phyloP scores from a whole-genome alignment of 2,797 vertebrate species.

The Melanotaenia boesemani region DNA sequence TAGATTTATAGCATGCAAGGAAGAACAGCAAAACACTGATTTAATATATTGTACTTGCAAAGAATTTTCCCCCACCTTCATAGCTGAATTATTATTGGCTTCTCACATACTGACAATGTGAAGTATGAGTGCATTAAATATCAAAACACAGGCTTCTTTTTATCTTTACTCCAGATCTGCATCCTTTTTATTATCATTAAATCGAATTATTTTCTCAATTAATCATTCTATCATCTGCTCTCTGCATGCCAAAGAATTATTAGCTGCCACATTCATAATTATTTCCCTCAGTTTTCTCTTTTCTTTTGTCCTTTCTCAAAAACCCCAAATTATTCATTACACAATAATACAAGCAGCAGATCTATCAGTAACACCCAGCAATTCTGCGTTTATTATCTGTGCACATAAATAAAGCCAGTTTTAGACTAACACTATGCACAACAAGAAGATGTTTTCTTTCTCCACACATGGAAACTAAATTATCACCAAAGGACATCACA shows the following conservation, averaged over 20 bases:
- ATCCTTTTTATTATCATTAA: not conserved
- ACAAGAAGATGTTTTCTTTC: not conserved
- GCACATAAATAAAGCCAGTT: not conserved
- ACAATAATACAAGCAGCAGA: slow-evolving; percentile 2
- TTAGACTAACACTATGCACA: not conserved
- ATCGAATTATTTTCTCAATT: slow-evolving; percentile 11
- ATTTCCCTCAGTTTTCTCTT: not conserved
- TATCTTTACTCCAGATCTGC: not conserved
- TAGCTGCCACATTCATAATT: not conserved
- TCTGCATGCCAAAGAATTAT: not conserved
- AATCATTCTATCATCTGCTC: slow-evolving; percentile 1
- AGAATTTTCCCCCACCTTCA: slow-evolving; percentile 1
- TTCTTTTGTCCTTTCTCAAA: not conserved
- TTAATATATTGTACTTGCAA: not conserved
- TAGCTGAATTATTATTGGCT: not conserved
- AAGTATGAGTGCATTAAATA: slow-evolving; percentile 11
- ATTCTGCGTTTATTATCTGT: not conserved
- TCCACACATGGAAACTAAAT: not conserved
- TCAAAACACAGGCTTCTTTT: not conserved
- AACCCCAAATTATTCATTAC: not conserved
- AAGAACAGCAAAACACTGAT: not conserved
- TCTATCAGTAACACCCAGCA: not conserved
- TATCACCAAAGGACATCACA: not conserved
- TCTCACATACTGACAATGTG: not conserved
- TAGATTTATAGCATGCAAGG: not conserved